Evolutionary conservation across 2,797 vertebrate genomes (phyloP).

Genomic region (Coranthus polyacanthus): DNA sequence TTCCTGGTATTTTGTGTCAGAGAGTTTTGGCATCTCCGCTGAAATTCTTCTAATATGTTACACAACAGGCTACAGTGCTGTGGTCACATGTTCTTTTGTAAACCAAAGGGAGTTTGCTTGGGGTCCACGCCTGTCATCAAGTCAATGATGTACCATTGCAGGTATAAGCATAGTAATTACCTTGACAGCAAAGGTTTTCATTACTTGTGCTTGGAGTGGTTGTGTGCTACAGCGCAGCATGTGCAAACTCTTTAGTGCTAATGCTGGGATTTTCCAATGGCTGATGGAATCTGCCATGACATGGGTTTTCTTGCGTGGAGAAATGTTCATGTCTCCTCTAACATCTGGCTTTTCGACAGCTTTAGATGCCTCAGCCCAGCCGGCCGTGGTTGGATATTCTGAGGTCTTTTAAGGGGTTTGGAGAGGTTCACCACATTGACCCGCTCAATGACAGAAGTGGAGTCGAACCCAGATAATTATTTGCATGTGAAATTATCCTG

Average conservation of each 20-base stretch:
- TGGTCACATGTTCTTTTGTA: constrained; percentile 45
- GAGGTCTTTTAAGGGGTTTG: constrained; percentile 48
- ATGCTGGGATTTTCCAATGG: constrained; percentile 67
- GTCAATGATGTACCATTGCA: constrained; percentile 60
- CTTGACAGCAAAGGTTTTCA: constrained; percentile 62
- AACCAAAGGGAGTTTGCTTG: constrained; percentile 54
- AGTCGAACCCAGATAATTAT: constrained; percentile 57
- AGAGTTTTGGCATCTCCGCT: constrained; percentile 51
- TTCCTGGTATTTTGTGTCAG: constrained; percentile 72
- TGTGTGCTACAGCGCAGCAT: constrained; percentile 24
- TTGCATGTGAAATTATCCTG: constrained; percentile 55
- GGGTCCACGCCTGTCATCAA: constrained; percentile 72
- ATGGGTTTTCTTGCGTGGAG: constrained; percentile 45
- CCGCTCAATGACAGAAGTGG: constrained; percentile 41
- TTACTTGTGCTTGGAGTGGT: constrained; percentile 46
- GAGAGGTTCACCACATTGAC: constrained; percentile 48
- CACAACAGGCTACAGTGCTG: constrained; percentile 57
- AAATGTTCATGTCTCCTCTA: constrained; percentile 48
- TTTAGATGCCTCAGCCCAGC: constrained; percentile 34
- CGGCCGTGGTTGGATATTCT: constrained; percentile 56
- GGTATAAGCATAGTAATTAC: constrained; percentile 72
- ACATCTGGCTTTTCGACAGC: constrained; percentile 66
- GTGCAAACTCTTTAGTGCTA: constrained; percentile 33
- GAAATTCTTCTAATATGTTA: constrained; percentile 62
- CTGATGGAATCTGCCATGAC: constrained; percentile 42